Conservation (phyloP, 2,797 vertebrate genomes). For the Tokudaia tokunoshimensis region DNA sequence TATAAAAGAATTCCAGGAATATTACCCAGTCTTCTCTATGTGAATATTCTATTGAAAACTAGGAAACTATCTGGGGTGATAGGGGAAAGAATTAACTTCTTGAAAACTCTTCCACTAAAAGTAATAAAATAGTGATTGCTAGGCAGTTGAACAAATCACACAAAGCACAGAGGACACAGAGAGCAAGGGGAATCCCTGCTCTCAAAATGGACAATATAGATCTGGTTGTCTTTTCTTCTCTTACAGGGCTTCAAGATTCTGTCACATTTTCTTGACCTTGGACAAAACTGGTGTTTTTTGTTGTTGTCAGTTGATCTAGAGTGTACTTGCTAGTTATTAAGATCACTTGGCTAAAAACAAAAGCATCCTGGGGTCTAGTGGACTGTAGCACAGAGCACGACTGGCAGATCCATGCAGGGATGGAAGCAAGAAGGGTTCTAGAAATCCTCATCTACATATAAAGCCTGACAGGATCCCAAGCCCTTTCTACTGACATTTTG, state of each 20-base stretch:
- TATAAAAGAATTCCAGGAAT: constrained; percentile 28
- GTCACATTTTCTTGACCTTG: constrained; percentile 1
- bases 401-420: background rate
- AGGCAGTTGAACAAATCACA: constrained; percentile 1
- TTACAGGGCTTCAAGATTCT: constrained; percentile 33
- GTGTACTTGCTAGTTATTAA: constrained; percentile 37
- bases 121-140: constrained; percentile 39
- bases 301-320: constrained; percentile 5
- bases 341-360: constrained; percentile 55
- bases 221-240: background rate
- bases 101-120: constrained; percentile 33
- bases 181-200: background rate
- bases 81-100: constrained; percentile 54
- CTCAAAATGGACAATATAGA: background rate
- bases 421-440: background rate
- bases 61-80: background rate
- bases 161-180: background rate
- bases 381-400: background rate
- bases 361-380: background rate
- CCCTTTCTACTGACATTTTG: background rate
- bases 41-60: constrained; percentile 46
- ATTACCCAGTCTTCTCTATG: constrained; percentile 40
- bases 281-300: background rate
- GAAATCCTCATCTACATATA: background rate
- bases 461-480: background rate